Base-by-base conservation (phyloP, 2,888 invertebrate genomes). In the Oscheius sp. region DNA sequence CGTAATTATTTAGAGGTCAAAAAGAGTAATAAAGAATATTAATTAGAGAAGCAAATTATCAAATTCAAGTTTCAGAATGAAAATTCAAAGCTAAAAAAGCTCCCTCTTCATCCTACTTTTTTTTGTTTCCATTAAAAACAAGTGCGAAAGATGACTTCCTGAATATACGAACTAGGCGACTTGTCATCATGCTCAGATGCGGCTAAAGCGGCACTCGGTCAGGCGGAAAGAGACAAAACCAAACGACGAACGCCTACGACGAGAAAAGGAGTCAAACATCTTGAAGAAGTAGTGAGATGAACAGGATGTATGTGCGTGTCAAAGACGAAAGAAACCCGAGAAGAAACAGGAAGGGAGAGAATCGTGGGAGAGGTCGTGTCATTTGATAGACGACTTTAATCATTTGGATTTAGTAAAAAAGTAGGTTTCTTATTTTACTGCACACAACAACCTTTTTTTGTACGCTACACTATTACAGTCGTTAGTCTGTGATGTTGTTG, bases 241-340 rank as follows among this genome's bases (percentile, higher is more conserved):
- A n/a, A 36, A 41, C 14, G n/a, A 30, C 24, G 59, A 59, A 59
- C 59, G 41, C 59, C 59, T 41, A 59, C 59, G 59, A 28, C 59
- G 30, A 51, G n/a, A 32, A 51, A 28, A 51, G n/a, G 30, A 51
- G 20, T 30, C 51, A 14, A 14, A 14, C 17, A n/a, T 24, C 22
- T 47, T 2, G 41, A 12, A 41, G 20, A 41, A n/a, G 47, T 12
- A 20, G 47, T 20, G 24, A 47, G 47, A 24, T 22, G 47, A 24
- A 20, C 20, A 5, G 47, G 28, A 5, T 26, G 4, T 14, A 17
- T 9, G 51, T n/a, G 51, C 14, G 30, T 30, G 30, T 30, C 8
- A n/a, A 28, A 17, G 33, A 54, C n/a, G n/a, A 33, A 22, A 14
- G 54, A 54, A 54, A 54, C 33, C 54, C 33, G 54, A 54, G 54